Evolutionary conservation across 2,797 vertebrate species (phyloP).

Genomic region (Trematomus bernacchii): DNA sequence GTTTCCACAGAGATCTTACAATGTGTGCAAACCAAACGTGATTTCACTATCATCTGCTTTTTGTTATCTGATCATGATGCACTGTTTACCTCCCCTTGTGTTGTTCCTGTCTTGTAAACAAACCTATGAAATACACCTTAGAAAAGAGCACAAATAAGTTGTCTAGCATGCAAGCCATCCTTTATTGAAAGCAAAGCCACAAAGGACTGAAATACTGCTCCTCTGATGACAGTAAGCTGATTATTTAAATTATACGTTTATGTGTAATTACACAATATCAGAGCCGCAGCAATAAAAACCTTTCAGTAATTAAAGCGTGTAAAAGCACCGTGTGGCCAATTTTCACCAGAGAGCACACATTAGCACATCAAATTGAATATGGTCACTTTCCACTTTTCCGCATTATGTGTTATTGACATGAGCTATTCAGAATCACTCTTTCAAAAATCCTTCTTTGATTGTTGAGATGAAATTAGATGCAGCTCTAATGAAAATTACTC

Average conservation of each 20-base stretch:
- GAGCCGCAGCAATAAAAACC: constrained; percentile 8
- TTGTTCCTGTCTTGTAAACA: background rate
- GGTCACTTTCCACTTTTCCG: constrained; percentile 22
- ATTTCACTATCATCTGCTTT: constrained; percentile 31
- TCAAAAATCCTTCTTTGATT: constrained; percentile 28
- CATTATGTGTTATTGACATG: constrained; percentile 23
- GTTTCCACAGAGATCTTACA: constrained; percentile 21
- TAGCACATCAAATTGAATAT: constrained; percentile 35
- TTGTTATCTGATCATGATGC: constrained; percentile 20
- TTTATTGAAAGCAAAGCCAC: constrained; percentile 24
- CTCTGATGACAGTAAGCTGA: no score
- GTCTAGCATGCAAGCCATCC: background rate
- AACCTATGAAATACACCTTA: background rate
- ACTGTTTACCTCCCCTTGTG: constrained; percentile 7
- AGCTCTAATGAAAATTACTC: constrained; percentile 17
- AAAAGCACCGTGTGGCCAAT: constrained; percentile 13
- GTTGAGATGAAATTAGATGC: constrained; percentile 6
- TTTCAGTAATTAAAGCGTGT: constrained; percentile 26
- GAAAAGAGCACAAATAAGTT: background rate
- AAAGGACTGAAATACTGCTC: constrained; percentile 8
- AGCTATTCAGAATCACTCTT: constrained; percentile 15
- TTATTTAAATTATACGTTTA: no score
- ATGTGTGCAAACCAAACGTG: constrained; percentile 28
- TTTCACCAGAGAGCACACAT: constrained; percentile 8
- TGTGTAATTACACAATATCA: constrained; percentile 31